Conservation (phyloP, 2,888 invertebrate species). For the Vanessa cardui region DNA sequence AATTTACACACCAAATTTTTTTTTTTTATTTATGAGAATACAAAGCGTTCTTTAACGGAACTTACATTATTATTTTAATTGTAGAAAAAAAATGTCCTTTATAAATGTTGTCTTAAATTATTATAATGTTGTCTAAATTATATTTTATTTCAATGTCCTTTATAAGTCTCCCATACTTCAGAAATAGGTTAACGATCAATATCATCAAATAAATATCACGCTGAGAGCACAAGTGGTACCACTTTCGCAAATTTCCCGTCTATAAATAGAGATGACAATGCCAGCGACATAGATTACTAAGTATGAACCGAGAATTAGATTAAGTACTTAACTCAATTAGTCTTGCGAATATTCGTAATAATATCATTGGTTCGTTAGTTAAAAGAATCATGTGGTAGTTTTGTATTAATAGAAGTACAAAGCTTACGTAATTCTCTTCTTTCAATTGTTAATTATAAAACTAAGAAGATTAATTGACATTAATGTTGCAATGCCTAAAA, state of each 20-base stretch:
- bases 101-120: too few relatives aligned
- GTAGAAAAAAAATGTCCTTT: conserved; percentile 4
- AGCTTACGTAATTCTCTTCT: too few relatives aligned
- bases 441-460: too few relatives aligned
- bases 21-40: too few relatives aligned
- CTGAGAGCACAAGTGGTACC: conserved; percentile 51
- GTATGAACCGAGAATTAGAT: conserved; percentile 28
- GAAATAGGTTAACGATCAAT: conserved; percentile 73
- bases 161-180: conserved; percentile 29
- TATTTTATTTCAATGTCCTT: too few relatives aligned
- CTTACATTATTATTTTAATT: not conserved
- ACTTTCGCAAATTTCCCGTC: conserved; percentile 46
- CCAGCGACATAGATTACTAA: conserved; percentile 36
- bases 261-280: conserved; percentile 61
- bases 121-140: too few relatives aligned
- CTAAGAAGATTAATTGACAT: too few relatives aligned
- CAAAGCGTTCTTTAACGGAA: not conserved
- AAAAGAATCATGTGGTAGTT: too few relatives aligned
- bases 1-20: too few relatives aligned
- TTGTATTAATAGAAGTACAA: too few relatives aligned
- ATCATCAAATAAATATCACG: conserved; percentile 64
- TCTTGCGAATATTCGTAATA: conserved; percentile 5
- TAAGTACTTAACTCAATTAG: conserved; percentile 25
- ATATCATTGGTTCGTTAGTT: not conserved
- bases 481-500: too few relatives aligned